phyloP scores from a whole-genome alignment of 2,797 vertebrate species.

The Hyperoplus immaculatus region DNA sequence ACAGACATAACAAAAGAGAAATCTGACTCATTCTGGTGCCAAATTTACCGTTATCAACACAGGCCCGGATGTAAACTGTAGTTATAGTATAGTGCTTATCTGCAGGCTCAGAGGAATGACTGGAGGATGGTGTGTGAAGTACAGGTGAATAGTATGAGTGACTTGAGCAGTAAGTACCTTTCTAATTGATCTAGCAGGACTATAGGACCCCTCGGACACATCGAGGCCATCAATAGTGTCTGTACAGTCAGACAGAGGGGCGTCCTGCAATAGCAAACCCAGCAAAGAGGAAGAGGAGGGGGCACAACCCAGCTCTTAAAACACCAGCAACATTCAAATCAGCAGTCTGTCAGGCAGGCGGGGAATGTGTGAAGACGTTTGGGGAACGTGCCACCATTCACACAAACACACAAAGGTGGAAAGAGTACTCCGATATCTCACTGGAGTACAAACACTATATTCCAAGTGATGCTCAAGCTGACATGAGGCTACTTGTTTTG shows the following conservation, averaged over 20 bases:
- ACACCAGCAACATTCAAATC: conserved; percentile 63
- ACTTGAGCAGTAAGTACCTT: conserved; percentile 92
- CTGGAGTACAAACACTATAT: neutral
- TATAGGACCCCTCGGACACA: conserved; percentile 97
- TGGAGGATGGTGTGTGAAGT: conserved; percentile 52
- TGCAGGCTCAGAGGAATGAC: conserved; percentile 37
- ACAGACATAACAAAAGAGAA: neutral
- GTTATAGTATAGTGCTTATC: neutral
- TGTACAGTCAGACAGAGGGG: conserved; percentile 99
- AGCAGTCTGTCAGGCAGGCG: conserved; percentile 46
- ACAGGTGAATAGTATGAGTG: conserved; percentile 69
- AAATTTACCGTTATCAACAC: neutral
- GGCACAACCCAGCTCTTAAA: conserved; percentile 84
- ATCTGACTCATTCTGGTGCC: neutral
- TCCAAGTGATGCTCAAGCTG: neutral
- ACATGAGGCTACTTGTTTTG: neutral
- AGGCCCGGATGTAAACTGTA: neutral
- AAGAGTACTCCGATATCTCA: conserved; percentile 30
- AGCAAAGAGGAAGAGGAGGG: conserved; percentile 88
- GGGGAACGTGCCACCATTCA: conserved; percentile 28
- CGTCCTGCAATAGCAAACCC: conserved; percentile 98
- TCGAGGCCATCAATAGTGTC: conserved; percentile 99
- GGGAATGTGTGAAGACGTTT: conserved; percentile 37
- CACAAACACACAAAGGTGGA: conserved; percentile 75
- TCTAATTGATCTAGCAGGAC: conserved; percentile 97